Evolutionary conservation across 2,797 vertebrate species (phyloP).

Genomic region (Sebastes minor): DNA sequence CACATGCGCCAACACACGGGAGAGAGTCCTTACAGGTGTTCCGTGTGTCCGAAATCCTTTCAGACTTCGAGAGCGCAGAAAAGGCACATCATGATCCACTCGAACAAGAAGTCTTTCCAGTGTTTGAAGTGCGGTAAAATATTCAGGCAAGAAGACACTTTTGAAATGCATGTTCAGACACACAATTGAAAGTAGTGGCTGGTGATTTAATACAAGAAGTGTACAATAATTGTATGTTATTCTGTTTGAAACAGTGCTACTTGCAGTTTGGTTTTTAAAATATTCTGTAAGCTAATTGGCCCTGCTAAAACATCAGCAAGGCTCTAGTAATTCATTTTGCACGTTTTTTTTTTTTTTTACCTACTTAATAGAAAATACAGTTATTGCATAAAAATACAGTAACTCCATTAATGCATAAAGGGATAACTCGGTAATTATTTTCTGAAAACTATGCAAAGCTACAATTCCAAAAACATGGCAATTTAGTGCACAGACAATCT

Average conservation of each 20-base stretch:
- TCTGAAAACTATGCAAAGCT: neutral
- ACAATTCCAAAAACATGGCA: neutral
- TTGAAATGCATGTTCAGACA: constrained; percentile 30
- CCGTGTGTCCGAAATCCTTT: constrained; percentile 17
- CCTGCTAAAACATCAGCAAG: neutral
- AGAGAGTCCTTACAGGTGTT: too few relatives aligned
- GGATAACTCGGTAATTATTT: neutral
- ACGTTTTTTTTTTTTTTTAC: neutral
- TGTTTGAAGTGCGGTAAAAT: constrained; percentile 54
- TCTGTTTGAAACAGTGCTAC: too few relatives aligned
- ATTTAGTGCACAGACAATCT: neutral
- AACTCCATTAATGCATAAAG: neutral
- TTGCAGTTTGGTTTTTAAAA: too few relatives aligned
- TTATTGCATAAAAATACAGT: neutral
- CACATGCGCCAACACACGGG: constrained; percentile 29
- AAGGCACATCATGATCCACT: constrained; percentile 36
- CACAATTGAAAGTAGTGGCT: neutral
- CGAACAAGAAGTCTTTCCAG: constrained; percentile 20
- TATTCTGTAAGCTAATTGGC: too few relatives aligned
- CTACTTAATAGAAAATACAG: neutral
- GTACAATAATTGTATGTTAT: too few relatives aligned
- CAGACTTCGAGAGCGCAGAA: constrained; percentile 9
- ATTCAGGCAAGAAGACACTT: constrained; percentile 41
- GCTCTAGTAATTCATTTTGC: neutral
- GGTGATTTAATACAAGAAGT: neutral